A percentile compares a stretch with the other conserved stretches of the same genome.
These are phyloP conservation scores for Petrocephalus zakoni DNA, from an alignment of 2,113 vertebrate genomes.

Conservation along the genomic window DNA sequence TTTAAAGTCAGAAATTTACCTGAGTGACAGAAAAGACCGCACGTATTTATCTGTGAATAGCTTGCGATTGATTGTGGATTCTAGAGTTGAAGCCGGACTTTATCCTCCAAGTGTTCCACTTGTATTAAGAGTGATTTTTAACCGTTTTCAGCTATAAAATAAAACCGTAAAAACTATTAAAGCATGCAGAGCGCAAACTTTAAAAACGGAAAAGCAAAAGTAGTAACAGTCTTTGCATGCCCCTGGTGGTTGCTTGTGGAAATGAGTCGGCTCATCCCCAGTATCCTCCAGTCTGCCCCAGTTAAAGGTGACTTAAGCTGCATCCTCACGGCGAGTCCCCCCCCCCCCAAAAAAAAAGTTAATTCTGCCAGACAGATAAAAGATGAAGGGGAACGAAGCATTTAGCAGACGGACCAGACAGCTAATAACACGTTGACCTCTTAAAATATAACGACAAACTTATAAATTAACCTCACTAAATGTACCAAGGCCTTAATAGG, in stretches of 20 bases:
- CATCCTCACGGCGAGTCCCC: not conserved
- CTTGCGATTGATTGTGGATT: not conserved
- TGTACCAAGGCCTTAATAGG: not conserved
- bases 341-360: not conserved
- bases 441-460: not conserved
- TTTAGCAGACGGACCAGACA: not conserved
- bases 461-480: not conserved
- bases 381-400: not conserved
- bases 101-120: not conserved
- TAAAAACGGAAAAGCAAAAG: not conserved
- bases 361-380: conserved; percentile 2
- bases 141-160: not conserved
- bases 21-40: not conserved
- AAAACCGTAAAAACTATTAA: not conserved
- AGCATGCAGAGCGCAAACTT: not conserved
- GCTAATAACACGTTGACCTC: conserved; percentile 6
- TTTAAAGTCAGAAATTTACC: not conserved
- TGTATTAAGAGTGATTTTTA: not conserved
- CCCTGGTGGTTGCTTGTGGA: not conserved
- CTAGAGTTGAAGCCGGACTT: not conserved
- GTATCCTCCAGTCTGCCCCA: not conserved
- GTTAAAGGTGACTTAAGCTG: not conserved
- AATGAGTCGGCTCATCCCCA: not conserved
- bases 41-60: not conserved
- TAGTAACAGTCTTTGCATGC: not conserved